These are phyloP conservation scores for Sorex araneus DNA, from an alignment of 2,113 vertebrate genomes.

Conservation along the genomic window DNA sequence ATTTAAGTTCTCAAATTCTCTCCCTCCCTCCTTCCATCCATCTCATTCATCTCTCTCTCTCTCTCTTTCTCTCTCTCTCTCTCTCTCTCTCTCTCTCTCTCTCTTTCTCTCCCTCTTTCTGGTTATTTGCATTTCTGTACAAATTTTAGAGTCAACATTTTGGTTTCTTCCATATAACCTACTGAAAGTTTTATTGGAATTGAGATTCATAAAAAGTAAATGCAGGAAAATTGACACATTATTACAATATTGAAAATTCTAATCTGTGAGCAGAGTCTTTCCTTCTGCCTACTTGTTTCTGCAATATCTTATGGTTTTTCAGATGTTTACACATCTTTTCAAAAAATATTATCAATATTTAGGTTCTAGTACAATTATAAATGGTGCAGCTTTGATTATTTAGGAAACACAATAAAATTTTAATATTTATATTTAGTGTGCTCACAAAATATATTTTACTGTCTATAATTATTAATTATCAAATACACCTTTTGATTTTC, in stretches of 20 bases:
- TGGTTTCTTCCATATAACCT: not conserved
- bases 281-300: not conserved
- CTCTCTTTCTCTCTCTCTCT: not conserved
- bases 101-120: not conserved
- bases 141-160: not conserved
- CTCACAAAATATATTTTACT: not conserved
- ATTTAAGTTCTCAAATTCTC: conserved; percentile 22
- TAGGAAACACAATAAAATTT: not conserved
- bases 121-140: conserved; percentile 10
- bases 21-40: too few relatives aligned
- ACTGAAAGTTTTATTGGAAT: not conserved
- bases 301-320: not conserved
- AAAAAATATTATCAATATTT: not conserved
- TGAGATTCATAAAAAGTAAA: not conserved
- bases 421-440: not conserved
- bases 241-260: not conserved
- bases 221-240: not conserved
- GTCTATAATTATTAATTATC: not conserved
- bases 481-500: not conserved
- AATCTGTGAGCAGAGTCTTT: not conserved
- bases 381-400: not conserved
- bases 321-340: not conserved
- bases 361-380: not conserved
- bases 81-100: not conserved
- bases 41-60: too few relatives aligned